A percentile compares a stretch with the other conserved stretches of the same genome.
Evolutionary conservation across 2,888 invertebrate species (phyloP).

Genomic region (Xestia xanthographa): DNA sequence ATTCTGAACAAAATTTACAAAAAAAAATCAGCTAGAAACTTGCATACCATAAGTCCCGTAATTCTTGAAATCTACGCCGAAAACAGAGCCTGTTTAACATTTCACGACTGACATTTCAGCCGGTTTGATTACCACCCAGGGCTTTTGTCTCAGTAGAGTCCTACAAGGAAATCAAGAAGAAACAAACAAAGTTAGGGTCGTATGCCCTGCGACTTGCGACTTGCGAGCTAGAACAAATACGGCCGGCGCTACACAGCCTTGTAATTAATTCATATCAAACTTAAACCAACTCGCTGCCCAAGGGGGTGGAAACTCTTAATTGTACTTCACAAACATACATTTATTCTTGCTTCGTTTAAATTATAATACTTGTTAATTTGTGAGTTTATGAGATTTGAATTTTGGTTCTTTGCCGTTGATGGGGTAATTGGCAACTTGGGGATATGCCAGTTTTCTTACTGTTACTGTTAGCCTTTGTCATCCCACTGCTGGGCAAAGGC

Average conservation of each 20-base stretch:
- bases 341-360: slow-evolving; percentile 63
- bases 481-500: too few species aligned
- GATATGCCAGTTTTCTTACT: not conserved
- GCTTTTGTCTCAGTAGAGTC: slow-evolving; percentile 12
- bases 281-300: slow-evolving; percentile 60
- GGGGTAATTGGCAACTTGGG: not conserved
- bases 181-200: slow-evolving; percentile 43
- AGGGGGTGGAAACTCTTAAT: slow-evolving; percentile 69
- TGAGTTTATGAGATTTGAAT: slow-evolving; percentile 14
- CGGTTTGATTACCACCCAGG: slow-evolving; percentile 14
- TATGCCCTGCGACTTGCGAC: slow-evolving; percentile 59
- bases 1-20: too few species aligned
- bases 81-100: slow-evolving; percentile 10
- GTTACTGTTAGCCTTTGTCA: too few species aligned
- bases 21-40: too few species aligned
- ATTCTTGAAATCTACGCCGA: not conserved
- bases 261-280: slow-evolving; percentile 75
- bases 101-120: not conserved
- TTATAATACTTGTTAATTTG: slow-evolving; percentile 41
- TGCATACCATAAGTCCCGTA: not conserved
- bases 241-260: slow-evolving; percentile 64
- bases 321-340: slow-evolving; percentile 74
- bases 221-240: slow-evolving; percentile 65
- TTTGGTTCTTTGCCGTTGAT: not conserved
- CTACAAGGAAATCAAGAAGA: slow-evolving; percentile 39